These are phyloP conservation scores for Leptocoma aspasia DNA, from an alignment of 2,113 vertebrate genomes.

Conservation along the genomic window DNA sequence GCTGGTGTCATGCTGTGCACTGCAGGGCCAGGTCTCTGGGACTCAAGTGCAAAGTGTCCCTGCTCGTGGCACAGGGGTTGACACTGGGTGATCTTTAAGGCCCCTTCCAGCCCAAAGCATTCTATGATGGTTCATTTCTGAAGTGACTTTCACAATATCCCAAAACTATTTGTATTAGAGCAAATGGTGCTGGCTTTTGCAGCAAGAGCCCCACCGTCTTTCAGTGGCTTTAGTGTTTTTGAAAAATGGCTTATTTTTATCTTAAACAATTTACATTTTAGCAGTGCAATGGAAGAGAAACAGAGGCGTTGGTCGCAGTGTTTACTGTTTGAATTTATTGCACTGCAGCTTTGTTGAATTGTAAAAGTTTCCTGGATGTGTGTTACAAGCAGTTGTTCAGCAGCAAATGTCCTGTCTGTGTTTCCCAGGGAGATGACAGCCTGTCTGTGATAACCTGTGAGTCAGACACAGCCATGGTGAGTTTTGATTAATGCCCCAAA, in stretches of 20 bases:
- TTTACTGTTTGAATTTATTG: background rate
- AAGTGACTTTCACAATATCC: background rate
- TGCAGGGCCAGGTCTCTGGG: background rate
- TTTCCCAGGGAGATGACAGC: constrained; percentile 79
- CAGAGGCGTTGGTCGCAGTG: background rate
- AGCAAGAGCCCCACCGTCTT: background rate
- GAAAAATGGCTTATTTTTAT: background rate
- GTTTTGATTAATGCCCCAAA: background rate
- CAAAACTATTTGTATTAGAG: background rate
- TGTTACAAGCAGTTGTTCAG: background rate
- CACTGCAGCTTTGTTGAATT: background rate
- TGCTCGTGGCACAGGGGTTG: background rate
- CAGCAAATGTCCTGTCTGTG: background rate
- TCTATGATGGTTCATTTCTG: background rate
- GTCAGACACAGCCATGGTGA: constrained; percentile 79
- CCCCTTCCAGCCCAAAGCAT: background rate
- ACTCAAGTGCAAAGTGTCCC: background rate
- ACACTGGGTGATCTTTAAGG: background rate
- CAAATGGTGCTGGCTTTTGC: background rate
- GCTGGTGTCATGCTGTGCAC: no score
- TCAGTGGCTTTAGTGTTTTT: background rate
- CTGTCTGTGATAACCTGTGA: constrained; percentile 74
- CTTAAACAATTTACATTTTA: background rate
- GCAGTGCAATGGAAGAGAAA: background rate
- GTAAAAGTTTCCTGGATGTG: background rate